Conservation (phyloP, 2,797 vertebrate genomes). For the Atherinosoma microstoma region DNA sequence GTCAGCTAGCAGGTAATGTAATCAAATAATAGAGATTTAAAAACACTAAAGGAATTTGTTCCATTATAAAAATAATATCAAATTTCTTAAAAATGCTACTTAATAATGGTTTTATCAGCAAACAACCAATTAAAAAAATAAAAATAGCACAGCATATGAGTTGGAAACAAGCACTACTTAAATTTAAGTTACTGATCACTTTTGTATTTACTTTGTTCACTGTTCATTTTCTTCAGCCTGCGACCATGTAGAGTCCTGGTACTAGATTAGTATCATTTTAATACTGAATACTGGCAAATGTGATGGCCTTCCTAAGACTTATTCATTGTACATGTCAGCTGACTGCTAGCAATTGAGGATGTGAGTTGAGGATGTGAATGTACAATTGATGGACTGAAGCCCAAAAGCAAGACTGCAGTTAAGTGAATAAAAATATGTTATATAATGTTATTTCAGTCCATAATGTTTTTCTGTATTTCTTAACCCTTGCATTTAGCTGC, state of each 20-base stretch:
- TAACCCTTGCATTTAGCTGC: not conserved
- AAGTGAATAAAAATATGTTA: no score
- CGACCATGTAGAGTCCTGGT: not conserved
- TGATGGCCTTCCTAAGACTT: not conserved
- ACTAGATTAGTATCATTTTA: not conserved
- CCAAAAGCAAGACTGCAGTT: not conserved
- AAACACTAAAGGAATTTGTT: not conserved
- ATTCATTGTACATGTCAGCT: not conserved
- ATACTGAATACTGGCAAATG: not conserved
- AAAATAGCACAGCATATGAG: not conserved
- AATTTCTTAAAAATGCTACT: not conserved
- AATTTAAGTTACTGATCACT: not conserved
- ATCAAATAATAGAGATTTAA: not conserved
- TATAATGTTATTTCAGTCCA: not conserved
- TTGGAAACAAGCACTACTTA: not conserved
- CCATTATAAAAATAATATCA: not conserved
- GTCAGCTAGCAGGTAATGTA: not conserved
- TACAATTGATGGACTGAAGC: not conserved
- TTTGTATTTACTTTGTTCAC: not conserved
- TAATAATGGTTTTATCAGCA: not conserved
- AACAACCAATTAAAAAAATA: not conserved
- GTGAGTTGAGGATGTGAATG: not conserved
- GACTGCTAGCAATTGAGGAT: not conserved
- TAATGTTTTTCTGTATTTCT: not conserved
- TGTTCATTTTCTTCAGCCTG: not conserved